Percentiles rank a stretch among this genome's conserved stretches.
phyloP scores from a whole-genome alignment of 2,797 vertebrate species.

The Phyllotis vaccarum region DNA sequence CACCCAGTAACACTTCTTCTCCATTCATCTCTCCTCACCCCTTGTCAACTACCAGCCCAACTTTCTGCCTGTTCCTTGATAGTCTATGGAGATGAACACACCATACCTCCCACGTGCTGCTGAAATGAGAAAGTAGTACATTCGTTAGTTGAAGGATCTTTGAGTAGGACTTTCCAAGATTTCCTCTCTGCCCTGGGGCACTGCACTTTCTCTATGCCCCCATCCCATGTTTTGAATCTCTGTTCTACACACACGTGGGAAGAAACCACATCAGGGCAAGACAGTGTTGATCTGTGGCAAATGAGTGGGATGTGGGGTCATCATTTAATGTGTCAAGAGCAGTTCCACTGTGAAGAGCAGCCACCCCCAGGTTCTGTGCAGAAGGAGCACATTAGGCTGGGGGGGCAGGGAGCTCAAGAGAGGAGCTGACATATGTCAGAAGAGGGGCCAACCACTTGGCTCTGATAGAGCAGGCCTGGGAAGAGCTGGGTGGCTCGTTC shows the following conservation, averaged over 20 bases:
- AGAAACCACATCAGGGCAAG: background rate
- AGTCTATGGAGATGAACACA: too few relatives aligned
- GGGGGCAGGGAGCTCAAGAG: constrained; percentile 12
- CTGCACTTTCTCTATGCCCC: background rate
- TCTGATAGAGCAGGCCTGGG: background rate
- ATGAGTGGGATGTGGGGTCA: background rate
- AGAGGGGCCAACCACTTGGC: constrained; percentile 68
- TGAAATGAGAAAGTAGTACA: constrained; percentile 5
- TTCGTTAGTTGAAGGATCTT: constrained; percentile 29
- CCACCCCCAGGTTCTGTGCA: background rate
- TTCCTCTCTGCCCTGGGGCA: background rate
- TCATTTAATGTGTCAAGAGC: constrained; percentile 6
- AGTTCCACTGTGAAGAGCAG: background rate
- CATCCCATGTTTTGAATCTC: background rate
- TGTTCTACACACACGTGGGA: background rate
- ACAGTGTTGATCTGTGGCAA: background rate
- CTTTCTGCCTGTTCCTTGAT: background rate
- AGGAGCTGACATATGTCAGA: constrained; percentile 41
- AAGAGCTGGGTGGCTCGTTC: background rate
- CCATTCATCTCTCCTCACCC: background rate
- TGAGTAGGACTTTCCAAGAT: background rate
- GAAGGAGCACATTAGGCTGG: background rate
- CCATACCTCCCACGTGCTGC: background rate
- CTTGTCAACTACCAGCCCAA: background rate
- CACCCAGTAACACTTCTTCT: background rate